Base-by-base conservation (phyloP, 2,888 invertebrate genomes). In the Drosophila seclusa region DNA sequence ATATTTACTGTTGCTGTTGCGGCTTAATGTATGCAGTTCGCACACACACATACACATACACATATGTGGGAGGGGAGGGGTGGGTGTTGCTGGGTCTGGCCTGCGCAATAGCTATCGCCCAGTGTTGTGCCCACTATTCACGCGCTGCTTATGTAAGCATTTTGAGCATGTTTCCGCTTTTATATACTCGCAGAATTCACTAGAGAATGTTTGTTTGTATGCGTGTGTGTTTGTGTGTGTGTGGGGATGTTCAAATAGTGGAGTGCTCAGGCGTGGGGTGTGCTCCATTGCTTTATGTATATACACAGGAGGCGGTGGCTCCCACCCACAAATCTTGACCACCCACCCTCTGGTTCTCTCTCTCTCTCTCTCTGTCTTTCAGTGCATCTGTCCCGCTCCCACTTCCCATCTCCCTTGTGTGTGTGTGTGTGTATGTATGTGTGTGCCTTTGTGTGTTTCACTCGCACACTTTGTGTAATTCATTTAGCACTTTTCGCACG, bases 131-230 rank as follows among this genome's bases (percentile, higher is more conserved):
- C 48, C 40, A 48, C 67, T 57, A 55, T 65, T 52, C 67, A 80
- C 71, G 65, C 67, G 65, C 63, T 71, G 83, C 87, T 84, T 87
- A 84, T 84, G 84, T 84, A 87, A 84, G 88, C 78, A 82, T 85
- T 85, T 84, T 85, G 83, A 85, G 83, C 87, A 85, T 87, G 86
- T 87, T 87, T 84, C 88, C 76, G 83, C 80, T 82, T 87, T 87
- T 85, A 87, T 84, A 84, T 84, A 84, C 83, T 81, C 73, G 64
- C 59, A 31, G 78, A 68, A 72, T 68, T 53, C 62, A 68, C 58
- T 64, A 61, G 64, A 77, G 60, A 72, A 61, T 72, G 57, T 50
- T 45, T 24, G 45, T 16, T 8, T 24, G 7, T 24, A 40, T 38
- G 61, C 40, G 61, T 8, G 29, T 18, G 13, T 24, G 24, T 18